Base-by-base conservation (phyloP, 2,888 invertebrate species). In the Caenorhabditis sp. region DNA sequence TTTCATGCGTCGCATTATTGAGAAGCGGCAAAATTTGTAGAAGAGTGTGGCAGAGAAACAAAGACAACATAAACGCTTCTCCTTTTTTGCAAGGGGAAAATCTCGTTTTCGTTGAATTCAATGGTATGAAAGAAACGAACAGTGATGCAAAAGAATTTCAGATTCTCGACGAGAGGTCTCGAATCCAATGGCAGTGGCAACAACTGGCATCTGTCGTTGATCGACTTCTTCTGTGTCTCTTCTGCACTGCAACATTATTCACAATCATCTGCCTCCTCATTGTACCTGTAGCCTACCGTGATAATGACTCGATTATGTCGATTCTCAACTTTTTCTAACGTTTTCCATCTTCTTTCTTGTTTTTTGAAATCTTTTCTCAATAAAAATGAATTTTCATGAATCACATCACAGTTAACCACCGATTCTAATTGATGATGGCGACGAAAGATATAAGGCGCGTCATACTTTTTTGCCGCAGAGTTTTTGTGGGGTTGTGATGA, bases 181-280 rank as follows among this genome's bases (percentile, higher is more conserved):
- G 90, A 41, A 91, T 92, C 59, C 86, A 86, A 79, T 90, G 90
- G 90, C 91, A 91, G 77, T 91, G 91, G 91, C 90, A 90, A 68
- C 89, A 89, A 70, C 76, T 91, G 68, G 91, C 92, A 3, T 86
- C 90, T 19, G 90, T 87, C 12, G 87, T 90, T 58, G 92, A 92
- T 84, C 87, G 92, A 22, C 84, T 95, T 4, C 94, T 96, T 0
- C 94, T 96, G 19, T 95, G 95, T 80, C 94, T 95, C 26, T 96
- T 96, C 93, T 94, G 95, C 82, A 93, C 95, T 82, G 95, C 95
- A 74, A 96, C 96, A 10, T 94, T 95, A 64, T 94, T 95, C 86
- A 95, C 95, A n/a, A 95, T 96, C 0, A 95, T 95, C 1, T 95
- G 95, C 85, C 96, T 96, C 88, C 93, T 96, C 68, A 79, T 92